Evolutionary conservation across 2,888 invertebrate species (phyloP).

Genomic region (Embidobia sp.): DNA sequence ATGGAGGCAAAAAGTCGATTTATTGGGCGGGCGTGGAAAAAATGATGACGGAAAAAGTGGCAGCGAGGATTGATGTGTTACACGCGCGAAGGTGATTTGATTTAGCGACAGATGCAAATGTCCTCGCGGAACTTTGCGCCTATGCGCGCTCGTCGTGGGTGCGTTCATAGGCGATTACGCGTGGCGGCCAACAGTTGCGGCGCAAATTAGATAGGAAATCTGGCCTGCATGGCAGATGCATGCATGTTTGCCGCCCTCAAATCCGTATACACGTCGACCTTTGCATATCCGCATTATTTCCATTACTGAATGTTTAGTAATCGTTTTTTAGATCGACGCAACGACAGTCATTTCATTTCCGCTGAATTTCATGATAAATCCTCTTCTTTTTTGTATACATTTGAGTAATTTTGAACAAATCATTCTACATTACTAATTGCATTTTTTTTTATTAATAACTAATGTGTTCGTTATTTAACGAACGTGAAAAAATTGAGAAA

Average conservation of each 20-base stretch:
- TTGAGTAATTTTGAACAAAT: no score
- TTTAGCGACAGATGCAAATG: constrained; percentile 56
- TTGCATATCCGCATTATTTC: constrained; percentile 24
- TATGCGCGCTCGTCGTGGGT: constrained; percentile 57
- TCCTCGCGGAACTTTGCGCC: constrained; percentile 45
- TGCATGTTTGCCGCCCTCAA: constrained; percentile 55
- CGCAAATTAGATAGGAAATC: constrained; percentile 65
- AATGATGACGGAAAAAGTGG: not conserved
- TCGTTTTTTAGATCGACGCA: no score
- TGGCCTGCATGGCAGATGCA: constrained; percentile 60
- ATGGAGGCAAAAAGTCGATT: no score
- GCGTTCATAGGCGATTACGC: constrained; percentile 64
- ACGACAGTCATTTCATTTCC: no score
- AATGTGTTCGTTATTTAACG: no score
- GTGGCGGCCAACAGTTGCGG: constrained; percentile 63
- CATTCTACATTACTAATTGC: no score
- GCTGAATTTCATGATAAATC: not conserved
- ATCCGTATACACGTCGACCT: constrained; percentile 45
- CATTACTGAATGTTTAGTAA: constrained; percentile 9
- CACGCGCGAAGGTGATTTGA: constrained; percentile 29
- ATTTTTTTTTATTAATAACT: no score
- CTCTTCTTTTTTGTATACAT: no score
- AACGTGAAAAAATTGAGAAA: no score
- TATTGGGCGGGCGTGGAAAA: no score
- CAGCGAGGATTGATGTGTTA: no score